phyloP scores from a whole-genome alignment of 1,140 invertebrate genomes.

The Conus betulinus region DNA sequence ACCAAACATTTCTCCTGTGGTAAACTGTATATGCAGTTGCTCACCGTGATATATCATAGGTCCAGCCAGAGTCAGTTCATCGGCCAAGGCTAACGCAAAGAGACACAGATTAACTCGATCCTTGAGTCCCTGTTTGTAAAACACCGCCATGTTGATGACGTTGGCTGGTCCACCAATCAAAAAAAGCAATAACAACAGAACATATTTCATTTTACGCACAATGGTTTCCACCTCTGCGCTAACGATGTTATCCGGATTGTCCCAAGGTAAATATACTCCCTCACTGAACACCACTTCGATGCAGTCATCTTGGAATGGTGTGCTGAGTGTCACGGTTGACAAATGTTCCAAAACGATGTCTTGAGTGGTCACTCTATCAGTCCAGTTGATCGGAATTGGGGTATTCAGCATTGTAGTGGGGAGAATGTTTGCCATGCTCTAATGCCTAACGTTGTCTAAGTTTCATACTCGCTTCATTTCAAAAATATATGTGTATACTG shows the following conservation, averaged over 20 bases:
- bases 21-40: not conserved
- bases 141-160: conserved; percentile 1
- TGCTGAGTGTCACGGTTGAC: too few species aligned
- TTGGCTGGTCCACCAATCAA: conserved; percentile 11
- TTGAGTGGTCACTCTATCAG: too few species aligned
- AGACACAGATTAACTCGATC: conserved; percentile 12
- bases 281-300: not conserved
- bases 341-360: too few species aligned
- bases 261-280: not conserved
- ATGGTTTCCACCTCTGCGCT: not conserved
- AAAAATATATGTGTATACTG: too few species aligned
- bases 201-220: not conserved
- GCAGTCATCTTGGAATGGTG: too few species aligned
- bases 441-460: too few species aligned
- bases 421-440: too few species aligned
- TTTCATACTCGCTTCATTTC: too few species aligned
- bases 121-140: conserved; percentile 9
- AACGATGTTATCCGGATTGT: not conserved
- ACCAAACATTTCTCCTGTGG: not conserved
- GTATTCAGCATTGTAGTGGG: too few species aligned
- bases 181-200: not conserved
- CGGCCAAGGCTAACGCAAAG: not conserved
- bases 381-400: too few species aligned
- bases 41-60: not conserved
- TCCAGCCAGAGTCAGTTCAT: not conserved